phyloP scores from a whole-genome alignment of 2,888 invertebrate genomes.

The Amphiduros pacificus region DNA sequence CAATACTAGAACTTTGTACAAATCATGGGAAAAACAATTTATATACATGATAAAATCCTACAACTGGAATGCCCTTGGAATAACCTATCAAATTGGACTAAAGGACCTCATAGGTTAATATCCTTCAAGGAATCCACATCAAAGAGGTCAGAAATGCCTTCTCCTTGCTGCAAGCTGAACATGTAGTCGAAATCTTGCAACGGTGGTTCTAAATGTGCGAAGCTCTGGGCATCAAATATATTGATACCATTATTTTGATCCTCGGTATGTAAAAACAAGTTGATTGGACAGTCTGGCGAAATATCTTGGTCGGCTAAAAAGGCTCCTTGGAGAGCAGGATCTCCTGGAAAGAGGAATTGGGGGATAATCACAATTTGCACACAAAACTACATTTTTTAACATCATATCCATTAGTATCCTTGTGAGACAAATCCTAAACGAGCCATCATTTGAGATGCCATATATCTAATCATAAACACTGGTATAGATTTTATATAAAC shows the following conservation, averaged over 20 bases:
- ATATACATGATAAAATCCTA: too few species aligned
- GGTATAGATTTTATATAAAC: too few species aligned
- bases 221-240: constrained; percentile 47
- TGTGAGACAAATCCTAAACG: neutral
- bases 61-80: too few species aligned
- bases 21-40: too few species aligned
- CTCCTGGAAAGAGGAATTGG: constrained; percentile 7
- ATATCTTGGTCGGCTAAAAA: constrained; percentile 78
- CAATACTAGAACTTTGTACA: too few species aligned
- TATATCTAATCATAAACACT: too few species aligned
- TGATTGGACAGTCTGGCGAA: constrained; percentile 72
- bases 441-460: too few species aligned
- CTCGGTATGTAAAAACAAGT: constrained; percentile 73
- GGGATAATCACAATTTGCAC: too few species aligned
- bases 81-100: too few species aligned
- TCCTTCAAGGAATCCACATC: constrained; percentile 35
- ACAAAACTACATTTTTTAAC: too few species aligned
- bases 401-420: neutral
- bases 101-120: too few species aligned
- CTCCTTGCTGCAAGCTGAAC: constrained; percentile 51
- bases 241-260: constrained; percentile 65
- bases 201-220: constrained; percentile 76
- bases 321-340: constrained; percentile 62
- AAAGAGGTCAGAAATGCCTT: constrained; percentile 58
- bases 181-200: constrained; percentile 58